Evolutionary conservation across 2,888 invertebrate species (phyloP).

Genomic region (Carcina quercana): DNA sequence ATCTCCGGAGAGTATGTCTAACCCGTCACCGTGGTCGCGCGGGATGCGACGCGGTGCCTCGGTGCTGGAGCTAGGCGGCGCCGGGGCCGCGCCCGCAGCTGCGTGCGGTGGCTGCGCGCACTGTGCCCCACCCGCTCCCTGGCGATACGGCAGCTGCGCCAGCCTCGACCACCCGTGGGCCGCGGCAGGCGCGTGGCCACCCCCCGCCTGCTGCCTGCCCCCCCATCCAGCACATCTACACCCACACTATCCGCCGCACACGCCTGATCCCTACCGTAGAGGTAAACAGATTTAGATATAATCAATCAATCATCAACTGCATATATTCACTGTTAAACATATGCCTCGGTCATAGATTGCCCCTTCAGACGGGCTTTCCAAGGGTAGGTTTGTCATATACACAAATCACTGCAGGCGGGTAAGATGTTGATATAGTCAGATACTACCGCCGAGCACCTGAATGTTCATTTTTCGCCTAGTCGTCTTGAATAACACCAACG

Average conservation of each 20-base stretch:
- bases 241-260: constrained; percentile 37
- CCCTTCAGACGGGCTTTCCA: too few relatives aligned
- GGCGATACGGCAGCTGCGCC: constrained; percentile 66
- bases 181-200: constrained; percentile 24
- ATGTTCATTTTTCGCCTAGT: too few relatives aligned
- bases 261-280: constrained; percentile 58
- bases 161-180: constrained; percentile 53
- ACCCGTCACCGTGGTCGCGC: constrained; percentile 42
- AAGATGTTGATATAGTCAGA: too few relatives aligned
- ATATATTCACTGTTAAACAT: too few relatives aligned
- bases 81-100: constrained; percentile 16
- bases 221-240: constrained; percentile 20
- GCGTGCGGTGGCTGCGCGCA: constrained; percentile 33
- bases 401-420: too few relatives aligned
- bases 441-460: too few relatives aligned
- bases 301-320: too few relatives aligned
- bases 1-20: constrained; percentile 27
- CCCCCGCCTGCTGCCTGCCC: constrained; percentile 34
- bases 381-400: too few relatives aligned
- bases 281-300: too few relatives aligned
- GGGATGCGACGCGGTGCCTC: constrained; percentile 58
- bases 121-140: constrained; percentile 34
- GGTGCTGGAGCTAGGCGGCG: constrained; percentile 51
- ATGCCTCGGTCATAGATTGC: too few relatives aligned
- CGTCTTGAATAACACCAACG: too few relatives aligned